phyloP scores from a whole-genome alignment of 2,888 invertebrate genomes.

The Pollenia amentaria region DNA sequence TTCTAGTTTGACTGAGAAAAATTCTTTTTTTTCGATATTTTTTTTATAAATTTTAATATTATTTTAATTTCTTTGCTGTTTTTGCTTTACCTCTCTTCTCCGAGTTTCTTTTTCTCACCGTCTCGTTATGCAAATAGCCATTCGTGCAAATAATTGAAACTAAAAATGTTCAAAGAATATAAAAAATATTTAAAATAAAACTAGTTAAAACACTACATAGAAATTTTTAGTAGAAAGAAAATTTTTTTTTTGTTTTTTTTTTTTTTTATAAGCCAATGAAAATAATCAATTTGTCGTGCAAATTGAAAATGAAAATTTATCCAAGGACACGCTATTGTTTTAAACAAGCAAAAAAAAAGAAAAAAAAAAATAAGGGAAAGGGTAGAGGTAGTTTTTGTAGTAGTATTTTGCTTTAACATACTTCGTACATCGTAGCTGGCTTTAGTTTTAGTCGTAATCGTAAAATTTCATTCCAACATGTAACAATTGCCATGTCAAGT shows the following conservation, averaged over 20 bases:
- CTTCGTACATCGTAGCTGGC: not conserved
- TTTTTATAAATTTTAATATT: constrained; percentile 15
- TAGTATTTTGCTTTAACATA: not conserved
- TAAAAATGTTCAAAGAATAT: constrained; percentile 26
- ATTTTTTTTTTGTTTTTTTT: too few relatives aligned
- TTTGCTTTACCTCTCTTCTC: not conserved
- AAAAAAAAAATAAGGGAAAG: not conserved
- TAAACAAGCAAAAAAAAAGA: not conserved
- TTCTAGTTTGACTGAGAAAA: not conserved
- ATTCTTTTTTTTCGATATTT: not conserved
- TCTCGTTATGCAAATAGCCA: constrained; percentile 26
- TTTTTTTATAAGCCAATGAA: constrained; percentile 63
- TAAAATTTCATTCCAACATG: constrained; percentile 4
- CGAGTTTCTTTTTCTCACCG: not conserved
- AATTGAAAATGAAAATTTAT: constrained; percentile 70
- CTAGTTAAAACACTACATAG: constrained; percentile 9
- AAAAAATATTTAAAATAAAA: constrained; percentile 23
- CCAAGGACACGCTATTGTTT: constrained; percentile 60
- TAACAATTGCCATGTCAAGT: constrained; percentile 15
- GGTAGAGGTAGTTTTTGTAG: not conserved
- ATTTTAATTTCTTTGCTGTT: constrained; percentile 24
- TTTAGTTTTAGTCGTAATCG: not conserved
- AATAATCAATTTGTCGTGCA: constrained; percentile 74
- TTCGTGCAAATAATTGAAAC: constrained; percentile 70
- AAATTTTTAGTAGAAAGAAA: constrained; percentile 6